Conservation (phyloP, 2,888 invertebrate genomes). For the Trissonchulus sp. region DNA sequence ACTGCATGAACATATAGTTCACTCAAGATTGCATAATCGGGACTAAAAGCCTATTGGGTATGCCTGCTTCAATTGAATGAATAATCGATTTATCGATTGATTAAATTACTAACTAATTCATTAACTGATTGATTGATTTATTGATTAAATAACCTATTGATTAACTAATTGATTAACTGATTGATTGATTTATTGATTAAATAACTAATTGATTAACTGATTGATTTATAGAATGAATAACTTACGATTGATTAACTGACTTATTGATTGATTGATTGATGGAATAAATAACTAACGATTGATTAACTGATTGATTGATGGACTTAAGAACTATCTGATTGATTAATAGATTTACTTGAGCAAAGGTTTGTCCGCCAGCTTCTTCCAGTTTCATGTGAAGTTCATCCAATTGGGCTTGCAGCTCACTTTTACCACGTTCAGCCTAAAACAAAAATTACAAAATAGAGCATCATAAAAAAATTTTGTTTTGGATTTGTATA, state of each 20-base stretch:
- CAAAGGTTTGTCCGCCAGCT: slow-evolving; percentile 65
- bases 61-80: no score
- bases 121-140: no score
- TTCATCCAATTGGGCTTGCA: slow-evolving; percentile 69
- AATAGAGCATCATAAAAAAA: neutral
- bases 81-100: no score
- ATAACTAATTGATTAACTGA: neutral
- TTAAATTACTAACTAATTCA: no score
- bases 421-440: slow-evolving; percentile 18
- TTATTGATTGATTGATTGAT: no score
- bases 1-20: slow-evolving; percentile 96
- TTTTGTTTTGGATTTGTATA: no score
- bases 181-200: no score
- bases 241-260: neutral
- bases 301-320: neutral
- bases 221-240: neutral
- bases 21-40: no score
- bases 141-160: no score
- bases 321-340: neutral
- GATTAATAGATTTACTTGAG: slow-evolving; percentile 18
- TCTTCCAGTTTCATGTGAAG: slow-evolving; percentile 89
- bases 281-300: no score
- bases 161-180: no score
- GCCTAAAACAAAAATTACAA: slow-evolving; percentile 16
- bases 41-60: no score